Evolutionary conservation across 2,113 vertebrate species (phyloP).

Genomic region (Ciconia maguari): DNA sequence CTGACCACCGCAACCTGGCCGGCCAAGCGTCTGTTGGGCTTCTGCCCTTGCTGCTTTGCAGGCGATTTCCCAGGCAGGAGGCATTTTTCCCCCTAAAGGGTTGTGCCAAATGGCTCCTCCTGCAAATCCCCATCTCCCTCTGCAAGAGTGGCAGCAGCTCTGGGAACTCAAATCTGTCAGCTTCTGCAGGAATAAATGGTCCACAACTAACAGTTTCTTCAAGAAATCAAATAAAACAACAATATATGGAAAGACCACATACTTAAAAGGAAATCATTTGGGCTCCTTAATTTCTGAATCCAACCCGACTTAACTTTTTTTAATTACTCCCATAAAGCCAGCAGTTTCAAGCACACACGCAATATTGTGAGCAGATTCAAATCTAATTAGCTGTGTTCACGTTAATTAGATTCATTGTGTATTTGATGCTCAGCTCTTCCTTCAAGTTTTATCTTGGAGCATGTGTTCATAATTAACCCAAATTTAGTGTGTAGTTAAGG

Average conservation of each 20-base stretch:
- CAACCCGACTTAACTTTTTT: constrained; percentile 42
- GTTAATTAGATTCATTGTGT: constrained; percentile 62
- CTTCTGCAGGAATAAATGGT: neutral
- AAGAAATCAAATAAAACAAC: neutral
- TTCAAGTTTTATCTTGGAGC: constrained; percentile 46
- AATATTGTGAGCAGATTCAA: constrained; percentile 40
- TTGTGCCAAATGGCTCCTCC: neutral
- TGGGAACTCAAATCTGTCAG: neutral
- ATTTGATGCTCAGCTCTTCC: constrained; percentile 48
- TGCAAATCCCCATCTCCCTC: neutral
- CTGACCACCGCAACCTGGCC: neutral
- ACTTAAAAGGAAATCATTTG: neutral
- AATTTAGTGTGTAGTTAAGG: constrained; percentile 30
- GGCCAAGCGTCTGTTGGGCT: neutral
- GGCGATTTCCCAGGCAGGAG: neutral
- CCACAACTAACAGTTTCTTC: neutral
- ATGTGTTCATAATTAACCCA: constrained; percentile 53
- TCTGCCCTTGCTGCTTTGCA: neutral
- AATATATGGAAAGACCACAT: neutral
- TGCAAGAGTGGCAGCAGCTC: neutral
- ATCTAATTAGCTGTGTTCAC: constrained; percentile 56
- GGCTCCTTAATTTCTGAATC: constrained; percentile 36
- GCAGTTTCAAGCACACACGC: neutral
- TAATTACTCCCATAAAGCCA: constrained; percentile 55
- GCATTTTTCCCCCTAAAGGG: neutral